These are phyloP conservation scores for Steatocranus sp. DNA, from an alignment of 2,797 vertebrate species.

Conservation along the genomic window DNA sequence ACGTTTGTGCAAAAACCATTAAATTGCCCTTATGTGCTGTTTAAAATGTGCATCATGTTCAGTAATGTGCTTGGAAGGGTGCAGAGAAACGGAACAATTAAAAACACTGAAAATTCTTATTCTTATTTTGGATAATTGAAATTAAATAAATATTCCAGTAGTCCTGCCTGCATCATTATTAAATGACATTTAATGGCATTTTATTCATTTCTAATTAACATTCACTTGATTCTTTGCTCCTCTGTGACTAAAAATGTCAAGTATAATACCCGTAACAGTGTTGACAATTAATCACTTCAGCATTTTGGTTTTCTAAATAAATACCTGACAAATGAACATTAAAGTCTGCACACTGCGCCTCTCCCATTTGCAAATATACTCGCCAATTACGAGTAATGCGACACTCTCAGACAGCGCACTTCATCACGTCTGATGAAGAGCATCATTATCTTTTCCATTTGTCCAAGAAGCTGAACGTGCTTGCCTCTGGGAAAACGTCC, in stretches of 20 bases:
- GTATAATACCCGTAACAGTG: not conserved
- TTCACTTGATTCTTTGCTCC: not conserved
- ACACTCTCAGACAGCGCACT: not conserved
- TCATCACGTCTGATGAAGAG: constrained; percentile 2
- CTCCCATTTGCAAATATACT: not conserved
- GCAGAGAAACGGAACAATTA: not conserved
- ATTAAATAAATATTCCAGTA: not conserved
- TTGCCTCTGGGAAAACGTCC: constrained; percentile 4
- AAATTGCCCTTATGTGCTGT: not conserved
- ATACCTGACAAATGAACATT: not conserved
- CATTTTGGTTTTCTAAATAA: not conserved
- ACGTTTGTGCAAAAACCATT: not conserved
- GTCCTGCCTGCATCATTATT: not conserved
- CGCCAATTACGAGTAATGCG: not conserved
- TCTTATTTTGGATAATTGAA: not conserved
- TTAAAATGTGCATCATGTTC: not conserved
- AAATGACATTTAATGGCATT: constrained; percentile 5
- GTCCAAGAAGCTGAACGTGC: not conserved
- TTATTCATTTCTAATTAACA: not conserved
- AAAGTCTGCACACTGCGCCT: not conserved
- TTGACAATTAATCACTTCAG: not conserved
- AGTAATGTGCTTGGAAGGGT: not conserved
- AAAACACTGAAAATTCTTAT: not conserved
- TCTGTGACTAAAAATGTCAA: not conserved
- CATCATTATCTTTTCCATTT: constrained; percentile 16